Evolutionary conservation across 2,888 invertebrate genomes (phyloP).

Genomic region (Emmelina monodactyla): DNA sequence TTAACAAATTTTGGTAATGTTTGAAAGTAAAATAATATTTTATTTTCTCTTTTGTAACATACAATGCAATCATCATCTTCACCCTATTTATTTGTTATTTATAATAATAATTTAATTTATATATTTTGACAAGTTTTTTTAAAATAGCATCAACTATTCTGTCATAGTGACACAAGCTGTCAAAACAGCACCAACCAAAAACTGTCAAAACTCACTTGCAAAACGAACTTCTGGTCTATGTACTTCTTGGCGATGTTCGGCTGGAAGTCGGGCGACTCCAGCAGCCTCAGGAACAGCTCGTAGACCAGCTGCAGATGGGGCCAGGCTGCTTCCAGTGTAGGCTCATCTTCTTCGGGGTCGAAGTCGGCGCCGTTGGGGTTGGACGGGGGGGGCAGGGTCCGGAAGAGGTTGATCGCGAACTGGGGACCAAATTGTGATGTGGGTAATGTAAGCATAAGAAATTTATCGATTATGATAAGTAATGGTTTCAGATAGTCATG

Average conservation of each 20-base stretch:
- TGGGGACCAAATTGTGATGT: conserved; percentile 26
- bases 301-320: conserved; percentile 88
- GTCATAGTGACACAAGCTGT: background rate
- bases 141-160: too few relatives aligned
- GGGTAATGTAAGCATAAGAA: too few relatives aligned
- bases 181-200: background rate
- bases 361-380: conserved; percentile 88
- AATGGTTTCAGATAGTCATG: too few relatives aligned
- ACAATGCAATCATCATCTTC: too few relatives aligned
- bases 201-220: conserved; percentile 77
- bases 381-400: conserved; percentile 85
- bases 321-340: conserved; percentile 94
- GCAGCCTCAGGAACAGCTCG: conserved; percentile 78
- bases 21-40: too few relatives aligned
- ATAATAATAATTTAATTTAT: too few relatives aligned
- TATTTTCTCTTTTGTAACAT: too few relatives aligned
- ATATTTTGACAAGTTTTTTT: too few relatives aligned
- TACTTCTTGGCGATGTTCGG: conserved; percentile 90
- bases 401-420: conserved; percentile 89
- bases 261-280: conserved; percentile 94
- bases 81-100: too few relatives aligned
- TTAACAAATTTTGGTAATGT: too few relatives aligned
- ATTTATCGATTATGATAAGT: too few relatives aligned
- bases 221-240: conserved; percentile 95
- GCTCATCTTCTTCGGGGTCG: conserved; percentile 96